Evolutionary conservation across 2,113 vertebrate species (phyloP), one percentile per base, ranked within the genome.

Genomic region (Mohoua ochrocephala): DNA sequence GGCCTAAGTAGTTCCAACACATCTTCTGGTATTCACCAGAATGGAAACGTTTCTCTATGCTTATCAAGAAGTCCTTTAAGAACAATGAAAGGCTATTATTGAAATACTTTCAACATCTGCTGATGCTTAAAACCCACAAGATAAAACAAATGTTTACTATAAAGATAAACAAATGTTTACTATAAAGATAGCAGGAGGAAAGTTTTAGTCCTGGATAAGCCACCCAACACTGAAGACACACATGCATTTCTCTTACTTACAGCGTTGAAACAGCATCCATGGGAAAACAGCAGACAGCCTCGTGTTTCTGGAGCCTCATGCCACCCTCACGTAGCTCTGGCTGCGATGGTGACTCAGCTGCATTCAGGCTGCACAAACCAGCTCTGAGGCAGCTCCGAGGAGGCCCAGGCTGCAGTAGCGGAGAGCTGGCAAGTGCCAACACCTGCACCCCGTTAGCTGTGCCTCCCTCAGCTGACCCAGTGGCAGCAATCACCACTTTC

Each of bases 221-320:
- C 56, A 50, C 13, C 39, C 15, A 23, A 45, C 17, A n/a, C 39
- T 24, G 28, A 35, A 47, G 41, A 50, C 18, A 42, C 3, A 18
- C 1, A 1, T 0, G 7, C 17, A 13, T 37, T 81, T 87, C 61
- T 47, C 69, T 30, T 33, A 21, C 9, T n/a, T 3, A 26, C 0
- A 2, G 30, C 16, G 7, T 0, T 15, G 13, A 54, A 47, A 20
- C 1, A 4, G 17, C 1, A 2, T 6, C 73, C 21, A 31, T 0
- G 1, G 49, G 39, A 50, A n/a, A 53, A 0, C 24, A 24, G 2
- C 14, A 5, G 1, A 4, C 15, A 60, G 28, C n/a, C 23, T 20
- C 0, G 6, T 7, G 1, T 10, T 15, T 9, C 57, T 15, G 53
- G 20, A 31, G 26, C 26, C 2, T 19, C 17, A 0, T 2, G 7